Percentiles rank a stretch among this genome's conserved stretches.
Conservation (phyloP, 2,113 vertebrate species). For the Xyrauchen texanus region DNA sequence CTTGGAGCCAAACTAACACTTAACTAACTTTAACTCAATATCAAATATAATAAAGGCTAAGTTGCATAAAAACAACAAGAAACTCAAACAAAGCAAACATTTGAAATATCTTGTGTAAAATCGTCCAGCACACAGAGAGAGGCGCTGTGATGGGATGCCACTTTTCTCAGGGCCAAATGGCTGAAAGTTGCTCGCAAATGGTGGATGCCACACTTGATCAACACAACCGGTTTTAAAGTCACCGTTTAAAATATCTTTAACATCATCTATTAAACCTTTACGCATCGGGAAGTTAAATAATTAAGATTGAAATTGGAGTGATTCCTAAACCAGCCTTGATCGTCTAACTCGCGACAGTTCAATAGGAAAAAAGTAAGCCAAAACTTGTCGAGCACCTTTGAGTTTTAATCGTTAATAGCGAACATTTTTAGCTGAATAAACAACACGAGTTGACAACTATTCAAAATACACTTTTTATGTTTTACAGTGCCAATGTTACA, state of each 20-base stretch:
- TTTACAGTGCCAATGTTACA: background rate
- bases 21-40: too few species aligned
- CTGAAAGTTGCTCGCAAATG: conserved; percentile 49
- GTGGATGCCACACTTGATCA: conserved; percentile 32
- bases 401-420: background rate
- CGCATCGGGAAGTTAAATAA: background rate
- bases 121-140: conserved; percentile 30
- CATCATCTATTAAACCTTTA: background rate
- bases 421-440: background rate
- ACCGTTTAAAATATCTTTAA: background rate
- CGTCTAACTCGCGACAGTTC: background rate
- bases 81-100: background rate
- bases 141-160: conserved; percentile 22
- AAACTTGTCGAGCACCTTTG: background rate
- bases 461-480: background rate
- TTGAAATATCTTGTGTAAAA: conserved; percentile 9
- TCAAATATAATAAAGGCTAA: background rate
- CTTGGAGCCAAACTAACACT: background rate
- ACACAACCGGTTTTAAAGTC: background rate
- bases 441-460: background rate
- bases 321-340: background rate
- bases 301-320: background rate
- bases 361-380: conserved; percentile 12
- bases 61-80: background rate
- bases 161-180: conserved; percentile 44